phyloP scores from a whole-genome alignment of 2,888 invertebrate species.

The Eupithecia pulchellata region DNA sequence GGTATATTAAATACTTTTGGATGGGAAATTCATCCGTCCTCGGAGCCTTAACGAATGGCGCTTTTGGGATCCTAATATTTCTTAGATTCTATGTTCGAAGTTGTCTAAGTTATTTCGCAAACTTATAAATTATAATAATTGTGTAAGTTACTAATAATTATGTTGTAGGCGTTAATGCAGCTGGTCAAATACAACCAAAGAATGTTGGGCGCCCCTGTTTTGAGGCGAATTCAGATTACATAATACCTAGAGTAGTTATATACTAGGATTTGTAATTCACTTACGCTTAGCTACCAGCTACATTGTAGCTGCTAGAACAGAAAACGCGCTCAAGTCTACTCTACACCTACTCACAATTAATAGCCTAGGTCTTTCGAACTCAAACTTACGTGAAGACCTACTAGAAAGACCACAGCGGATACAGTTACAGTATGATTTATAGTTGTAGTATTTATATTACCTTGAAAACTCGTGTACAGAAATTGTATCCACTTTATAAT shows the following conservation, averaged over 20 bases:
- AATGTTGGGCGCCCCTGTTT: constrained; percentile 5
- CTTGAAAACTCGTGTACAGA: not conserved
- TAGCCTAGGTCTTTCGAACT: no score
- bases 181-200: constrained; percentile 5
- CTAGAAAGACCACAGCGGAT: not conserved
- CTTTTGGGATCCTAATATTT: not conserved
- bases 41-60: not conserved
- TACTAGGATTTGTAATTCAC: not conserved
- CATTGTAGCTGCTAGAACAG: not conserved
- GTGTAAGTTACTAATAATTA: not conserved
- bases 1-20: no score
- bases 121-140: not conserved
- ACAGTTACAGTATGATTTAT: not conserved
- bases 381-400: no score
- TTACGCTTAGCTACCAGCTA: not conserved
- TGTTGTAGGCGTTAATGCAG: constrained; percentile 1
- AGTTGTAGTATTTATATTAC: not conserved
- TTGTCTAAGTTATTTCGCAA: not conserved
- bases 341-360: not conserved
- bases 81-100: not conserved
- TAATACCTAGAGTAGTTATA: not conserved
- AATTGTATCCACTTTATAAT: not conserved
- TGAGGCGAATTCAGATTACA: not conserved
- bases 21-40: no score
- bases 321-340: not conserved